Base-by-base conservation (phyloP, 2,888 invertebrate genomes). In the Cerceris ruficornis region DNA sequence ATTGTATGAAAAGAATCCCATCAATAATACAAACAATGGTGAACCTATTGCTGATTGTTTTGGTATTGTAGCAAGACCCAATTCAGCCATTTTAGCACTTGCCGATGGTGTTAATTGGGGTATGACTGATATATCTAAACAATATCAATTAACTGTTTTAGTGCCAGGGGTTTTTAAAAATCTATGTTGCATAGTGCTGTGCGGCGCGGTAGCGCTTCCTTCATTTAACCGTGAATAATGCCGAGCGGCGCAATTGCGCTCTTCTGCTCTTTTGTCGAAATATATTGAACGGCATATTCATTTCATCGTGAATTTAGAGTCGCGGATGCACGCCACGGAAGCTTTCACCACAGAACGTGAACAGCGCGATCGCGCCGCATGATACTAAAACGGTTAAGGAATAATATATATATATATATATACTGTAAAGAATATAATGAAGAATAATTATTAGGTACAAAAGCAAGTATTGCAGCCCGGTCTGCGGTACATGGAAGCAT, bases 41-140 rank as follows among this genome's bases (percentile, higher is more conserved):
- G 96, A 96, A 91, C 98, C 98, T 0, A 96, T 98, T 80, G 98
- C 98, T 14, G 98, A 98, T 93, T 96, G 97, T 86, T 98, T 96
- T 93, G 97, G 96, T 0, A 93, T 98, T 76, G 95, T 95, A 50
- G 94, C 95, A 6, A 93, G 95, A 64, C 93, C 94, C n/a, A 96
- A 97, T 93, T 96, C 95, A 77, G 95, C 96, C 14, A 94, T 97
- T 72, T 93, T 98, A 91, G 96, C 96, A 13, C 94, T 98, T 72
- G 98, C 97, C 4, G 98, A 98, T 93, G 98, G 98, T 39, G 98
- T 98, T 2, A 98, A 98, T 93, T 98, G 98, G 98, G 98, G 98
- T 92, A 89, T 90, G 57, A 58, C n/a, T 17, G 28, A 75, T 46
- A 69, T 41, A 39, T 5, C 5, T 9, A 13, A 49, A 39, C 1